Evolutionary conservation across 1,140 invertebrate species (phyloP).

Genomic region (Drosophila truncata): DNA sequence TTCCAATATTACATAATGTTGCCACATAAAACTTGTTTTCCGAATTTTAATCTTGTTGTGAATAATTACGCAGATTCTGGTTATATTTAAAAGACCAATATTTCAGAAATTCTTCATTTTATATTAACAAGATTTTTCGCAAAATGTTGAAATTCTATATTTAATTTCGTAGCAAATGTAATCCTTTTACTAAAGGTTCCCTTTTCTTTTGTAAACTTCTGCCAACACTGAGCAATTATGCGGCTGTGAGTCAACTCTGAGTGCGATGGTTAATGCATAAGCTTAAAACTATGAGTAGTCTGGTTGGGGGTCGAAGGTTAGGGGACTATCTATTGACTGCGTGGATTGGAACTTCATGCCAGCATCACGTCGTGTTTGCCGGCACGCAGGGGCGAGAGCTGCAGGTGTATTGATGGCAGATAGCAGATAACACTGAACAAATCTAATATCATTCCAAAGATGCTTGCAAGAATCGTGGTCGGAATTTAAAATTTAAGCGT

Average conservation of each 20-base stretch:
- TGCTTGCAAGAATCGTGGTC: conserved; percentile 19
- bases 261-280: conserved; percentile 42
- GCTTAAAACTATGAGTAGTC: conserved; percentile 47
- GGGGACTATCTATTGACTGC: conserved; percentile 16
- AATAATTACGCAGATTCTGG: not conserved
- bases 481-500: conserved; percentile 36
- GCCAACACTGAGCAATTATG: conserved; percentile 8
- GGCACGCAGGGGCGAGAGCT: conserved; percentile 11
- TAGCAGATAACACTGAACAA: conserved; percentile 27
- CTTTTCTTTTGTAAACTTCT: not conserved
- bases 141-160: too few relatives aligned
- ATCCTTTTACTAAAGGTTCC: not conserved
- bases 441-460: conserved; percentile 46
- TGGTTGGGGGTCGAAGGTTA: conserved; percentile 10
- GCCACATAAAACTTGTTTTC: not conserved
- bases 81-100: not conserved
- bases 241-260: not conserved
- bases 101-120: not conserved
- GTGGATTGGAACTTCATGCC: conserved; percentile 12
- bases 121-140: not conserved
- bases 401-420: conserved; percentile 40
- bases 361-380: conserved; percentile 3
- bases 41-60: not conserved
- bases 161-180: too few relatives aligned
- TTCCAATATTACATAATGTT: not conserved